These are phyloP conservation scores for Cheilosia variabilis DNA, from an alignment of 2,888 invertebrate genomes.

Conservation along the genomic window DNA sequence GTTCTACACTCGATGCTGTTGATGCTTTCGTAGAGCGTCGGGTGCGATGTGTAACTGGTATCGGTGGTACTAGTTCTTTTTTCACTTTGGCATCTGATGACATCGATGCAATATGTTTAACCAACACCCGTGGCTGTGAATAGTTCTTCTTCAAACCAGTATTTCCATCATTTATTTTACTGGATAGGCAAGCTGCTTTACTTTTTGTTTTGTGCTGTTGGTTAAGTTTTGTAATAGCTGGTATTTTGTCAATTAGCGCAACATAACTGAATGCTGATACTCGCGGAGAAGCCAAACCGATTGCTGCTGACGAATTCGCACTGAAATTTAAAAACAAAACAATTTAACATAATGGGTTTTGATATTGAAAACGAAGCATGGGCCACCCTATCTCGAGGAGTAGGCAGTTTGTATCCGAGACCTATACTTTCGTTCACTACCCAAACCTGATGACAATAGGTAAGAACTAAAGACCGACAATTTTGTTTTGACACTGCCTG, in stretches of 20 bases:
- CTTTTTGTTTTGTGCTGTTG: constrained; percentile 44
- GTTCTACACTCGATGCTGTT: constrained; percentile 17
- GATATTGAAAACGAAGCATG: too few species aligned
- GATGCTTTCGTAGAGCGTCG: constrained; percentile 31
- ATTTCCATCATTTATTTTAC: constrained; percentile 25
- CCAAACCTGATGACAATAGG: too few species aligned
- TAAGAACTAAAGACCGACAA: too few species aligned
- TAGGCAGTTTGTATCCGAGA: too few species aligned
- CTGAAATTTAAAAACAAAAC: constrained; percentile 46
- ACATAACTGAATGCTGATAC: constrained; percentile 76
- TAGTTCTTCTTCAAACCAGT: not conserved
- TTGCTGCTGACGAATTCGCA: constrained; percentile 70
- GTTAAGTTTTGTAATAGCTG: not conserved
- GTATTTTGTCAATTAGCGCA: constrained; percentile 17
- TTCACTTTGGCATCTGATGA: constrained; percentile 17
- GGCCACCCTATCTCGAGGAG: too few species aligned
- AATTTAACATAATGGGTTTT: not conserved
- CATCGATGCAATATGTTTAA: constrained; percentile 9
- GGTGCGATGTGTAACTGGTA: constrained; percentile 33
- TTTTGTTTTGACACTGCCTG: too few species aligned
- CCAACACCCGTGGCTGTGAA: constrained; percentile 10
- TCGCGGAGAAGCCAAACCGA: constrained; percentile 69
- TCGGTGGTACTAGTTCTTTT: constrained; percentile 6
- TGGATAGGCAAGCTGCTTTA: constrained; percentile 1
- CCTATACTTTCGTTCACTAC: too few species aligned